Percentiles rank a stretch among this genome's conserved stretches.
phyloP scores from a whole-genome alignment of 2,113 vertebrate species.

The Sinocyclocheilus rhinocerous region DNA sequence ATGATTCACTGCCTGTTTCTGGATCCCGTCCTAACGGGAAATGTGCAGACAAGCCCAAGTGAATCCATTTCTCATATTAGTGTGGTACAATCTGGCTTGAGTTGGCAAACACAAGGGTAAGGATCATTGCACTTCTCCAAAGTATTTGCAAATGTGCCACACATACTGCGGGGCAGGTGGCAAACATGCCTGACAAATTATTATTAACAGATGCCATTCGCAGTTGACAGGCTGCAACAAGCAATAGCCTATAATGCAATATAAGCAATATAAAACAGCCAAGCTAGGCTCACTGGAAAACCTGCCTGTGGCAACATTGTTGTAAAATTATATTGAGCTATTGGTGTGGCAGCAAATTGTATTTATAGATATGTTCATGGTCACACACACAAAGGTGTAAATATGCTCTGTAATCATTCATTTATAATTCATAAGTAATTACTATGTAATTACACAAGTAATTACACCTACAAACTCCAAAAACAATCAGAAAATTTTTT shows the following conservation, averaged over 20 bases:
- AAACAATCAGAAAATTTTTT: background rate
- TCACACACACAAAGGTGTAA: no score
- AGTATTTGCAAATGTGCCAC: constrained; percentile 18
- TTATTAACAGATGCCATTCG: constrained; percentile 23
- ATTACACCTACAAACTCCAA: background rate
- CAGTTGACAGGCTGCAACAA: background rate
- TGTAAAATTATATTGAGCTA: background rate
- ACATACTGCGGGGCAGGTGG: constrained; percentile 1
- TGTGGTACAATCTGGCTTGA: constrained; percentile 8
- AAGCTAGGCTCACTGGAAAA: background rate
- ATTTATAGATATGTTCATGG: background rate
- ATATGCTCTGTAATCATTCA: no score
- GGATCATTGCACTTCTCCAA: constrained; percentile 12
- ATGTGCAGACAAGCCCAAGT: constrained; percentile 12
- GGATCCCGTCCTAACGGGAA: background rate
- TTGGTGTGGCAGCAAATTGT: background rate
- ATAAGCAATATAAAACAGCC: constrained; percentile 3
- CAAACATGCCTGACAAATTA: constrained; percentile 39
- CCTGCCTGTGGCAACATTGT: background rate
- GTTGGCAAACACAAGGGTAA: background rate
- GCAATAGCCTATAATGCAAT: background rate
- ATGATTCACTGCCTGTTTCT: background rate
- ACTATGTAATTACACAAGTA: background rate
- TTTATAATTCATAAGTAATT: no score
- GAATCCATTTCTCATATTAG: constrained; percentile 22